A percentile compares a stretch with the other conserved stretches of the same genome.
phyloP scores from a whole-genome alignment of 2,888 invertebrate species.

The Apocheima hispidaria region DNA sequence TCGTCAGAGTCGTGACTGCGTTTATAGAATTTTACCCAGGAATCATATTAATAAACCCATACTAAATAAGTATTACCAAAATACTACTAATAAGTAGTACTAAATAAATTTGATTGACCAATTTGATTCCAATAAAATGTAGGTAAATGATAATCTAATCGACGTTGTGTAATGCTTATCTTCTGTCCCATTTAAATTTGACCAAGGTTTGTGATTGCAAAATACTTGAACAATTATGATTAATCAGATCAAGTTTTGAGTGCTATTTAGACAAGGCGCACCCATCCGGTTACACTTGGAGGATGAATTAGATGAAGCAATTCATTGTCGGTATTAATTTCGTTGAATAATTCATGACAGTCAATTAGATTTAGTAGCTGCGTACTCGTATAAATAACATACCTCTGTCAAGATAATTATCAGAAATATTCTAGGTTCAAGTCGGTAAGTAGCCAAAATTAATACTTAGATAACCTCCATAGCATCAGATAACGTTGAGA shows the following conservation, averaged over 20 bases:
- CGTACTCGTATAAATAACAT: constrained; percentile 2
- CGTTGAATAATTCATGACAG: constrained; percentile 17
- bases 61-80: too few relatives aligned
- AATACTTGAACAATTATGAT: constrained; percentile 20
- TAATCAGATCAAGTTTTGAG: constrained; percentile 18
- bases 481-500: background rate
- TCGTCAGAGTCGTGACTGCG: too few relatives aligned
- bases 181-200: constrained; percentile 18
- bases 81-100: too few relatives aligned
- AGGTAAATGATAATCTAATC: background rate
- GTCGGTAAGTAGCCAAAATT: constrained; percentile 8
- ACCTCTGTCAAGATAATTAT: constrained; percentile 13
- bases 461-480: constrained; percentile 8
- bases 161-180: constrained; percentile 17
- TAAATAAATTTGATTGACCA: too few relatives aligned
- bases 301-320: constrained; percentile 18
- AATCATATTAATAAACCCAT: too few relatives aligned
- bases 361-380: constrained; percentile 15
- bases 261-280: constrained; percentile 12
- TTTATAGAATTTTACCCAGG: background rate
- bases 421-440: constrained; percentile 9
- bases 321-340: constrained; percentile 17
- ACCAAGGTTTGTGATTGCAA: constrained; percentile 16
- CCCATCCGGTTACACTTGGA: constrained; percentile 19
- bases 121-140: background rate